phyloP scores from a whole-genome alignment of 2,888 invertebrate species.

The Hyposoter didymator region DNA sequence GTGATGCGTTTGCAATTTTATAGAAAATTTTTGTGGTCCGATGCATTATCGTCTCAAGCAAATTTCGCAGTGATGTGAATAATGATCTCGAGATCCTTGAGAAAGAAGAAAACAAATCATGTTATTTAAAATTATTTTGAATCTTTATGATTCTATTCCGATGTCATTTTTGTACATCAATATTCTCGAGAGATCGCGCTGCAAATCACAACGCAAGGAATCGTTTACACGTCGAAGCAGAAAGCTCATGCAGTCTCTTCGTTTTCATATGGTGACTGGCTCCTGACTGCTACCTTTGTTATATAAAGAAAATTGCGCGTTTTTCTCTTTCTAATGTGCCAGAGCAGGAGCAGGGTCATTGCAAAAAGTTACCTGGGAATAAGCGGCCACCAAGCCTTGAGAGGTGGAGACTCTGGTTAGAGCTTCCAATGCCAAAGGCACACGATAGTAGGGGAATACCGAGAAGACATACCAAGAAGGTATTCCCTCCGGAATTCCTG shows the following conservation, averaged over 20 bases:
- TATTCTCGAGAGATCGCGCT: constrained; percentile 19
- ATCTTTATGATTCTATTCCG: not conserved
- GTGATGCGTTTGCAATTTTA: too few species aligned
- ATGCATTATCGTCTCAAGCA: too few species aligned
- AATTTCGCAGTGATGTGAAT: too few species aligned
- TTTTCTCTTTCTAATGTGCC: constrained; percentile 17
- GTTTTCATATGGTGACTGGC: constrained; percentile 46
- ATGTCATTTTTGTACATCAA: constrained; percentile 19
- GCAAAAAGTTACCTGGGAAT: constrained; percentile 55
- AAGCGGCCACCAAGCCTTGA: constrained; percentile 36
- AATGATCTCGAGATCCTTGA: not conserved
- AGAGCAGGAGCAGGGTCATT: constrained; percentile 43
- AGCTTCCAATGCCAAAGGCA: constrained; percentile 55
- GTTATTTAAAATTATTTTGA: not conserved
- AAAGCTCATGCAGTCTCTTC: constrained; percentile 23
- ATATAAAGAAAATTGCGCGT: not conserved
- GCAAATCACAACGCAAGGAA: constrained; percentile 48
- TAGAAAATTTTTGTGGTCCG: too few species aligned
- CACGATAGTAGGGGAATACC: constrained; percentile 42
- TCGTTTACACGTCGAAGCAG: constrained; percentile 50
- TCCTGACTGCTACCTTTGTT: constrained; percentile 27
- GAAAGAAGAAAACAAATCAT: not conserved
- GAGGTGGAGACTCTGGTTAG: constrained; percentile 20
- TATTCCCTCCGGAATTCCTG: constrained; percentile 46
- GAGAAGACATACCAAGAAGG: constrained; percentile 33